Percentiles rank a stretch among this genome's conserved stretches.
phyloP scores from a whole-genome alignment of 2,797 vertebrate species.

The Hypotaenidia philippensis region DNA sequence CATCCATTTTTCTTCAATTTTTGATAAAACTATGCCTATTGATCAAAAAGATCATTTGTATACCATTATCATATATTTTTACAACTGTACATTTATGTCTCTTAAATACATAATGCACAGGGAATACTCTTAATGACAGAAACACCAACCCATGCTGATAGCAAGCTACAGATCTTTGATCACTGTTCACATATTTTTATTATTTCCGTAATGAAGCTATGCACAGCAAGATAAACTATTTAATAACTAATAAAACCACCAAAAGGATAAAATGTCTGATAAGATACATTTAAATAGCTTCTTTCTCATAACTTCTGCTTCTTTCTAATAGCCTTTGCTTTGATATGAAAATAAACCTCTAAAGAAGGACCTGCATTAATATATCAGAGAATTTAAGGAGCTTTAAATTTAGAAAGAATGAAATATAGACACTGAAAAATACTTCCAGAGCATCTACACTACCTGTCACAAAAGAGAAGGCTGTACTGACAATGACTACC shows the following conservation, averaged over 20 bases:
- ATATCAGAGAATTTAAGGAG: background rate
- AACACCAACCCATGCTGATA: background rate
- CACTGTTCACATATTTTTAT: background rate
- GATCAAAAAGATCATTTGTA: background rate
- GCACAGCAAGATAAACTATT: background rate
- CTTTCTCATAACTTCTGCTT: background rate
- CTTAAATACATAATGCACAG: background rate
- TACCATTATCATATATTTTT: background rate
- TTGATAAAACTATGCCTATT: background rate
- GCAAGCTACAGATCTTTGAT: background rate
- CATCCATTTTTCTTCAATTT: background rate
- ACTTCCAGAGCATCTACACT: background rate
- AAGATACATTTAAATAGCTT: background rate
- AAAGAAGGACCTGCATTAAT: background rate
- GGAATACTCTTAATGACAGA: background rate
- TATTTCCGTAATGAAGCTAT: background rate
- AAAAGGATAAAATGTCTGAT: background rate
- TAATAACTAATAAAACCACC: background rate
- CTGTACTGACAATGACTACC: background rate
- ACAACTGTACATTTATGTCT: background rate
- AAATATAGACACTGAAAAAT: background rate
- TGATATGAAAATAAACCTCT: background rate
- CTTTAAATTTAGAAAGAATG: background rate
- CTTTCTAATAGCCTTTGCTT: background rate
- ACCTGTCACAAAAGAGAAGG: background rate